Conservation (phyloP, 2,797 vertebrate genomes). For the Sebastes ruberrimus region DNA sequence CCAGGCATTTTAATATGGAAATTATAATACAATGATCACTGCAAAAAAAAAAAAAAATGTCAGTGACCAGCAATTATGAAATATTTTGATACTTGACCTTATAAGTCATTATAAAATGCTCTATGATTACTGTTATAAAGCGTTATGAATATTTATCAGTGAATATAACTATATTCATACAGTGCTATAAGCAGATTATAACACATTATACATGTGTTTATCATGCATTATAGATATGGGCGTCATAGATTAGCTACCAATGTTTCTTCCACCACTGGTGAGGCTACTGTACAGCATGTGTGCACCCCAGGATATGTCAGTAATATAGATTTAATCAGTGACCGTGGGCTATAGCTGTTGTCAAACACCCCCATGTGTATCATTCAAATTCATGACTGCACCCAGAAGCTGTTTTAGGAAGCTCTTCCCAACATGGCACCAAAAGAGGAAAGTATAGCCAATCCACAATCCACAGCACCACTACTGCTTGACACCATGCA, state of each 20-base stretch:
- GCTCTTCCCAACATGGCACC: neutral
- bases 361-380: neutral
- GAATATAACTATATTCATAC: no score
- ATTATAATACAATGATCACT: no score
- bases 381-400: neutral
- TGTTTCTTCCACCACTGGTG: neutral
- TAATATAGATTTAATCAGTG: neutral
- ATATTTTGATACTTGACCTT: no score
- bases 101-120: no score
- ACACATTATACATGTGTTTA: neutral
- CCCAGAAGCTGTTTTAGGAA: neutral
- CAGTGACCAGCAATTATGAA: no score
- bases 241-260: neutral
- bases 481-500: neutral
- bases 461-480: neutral
- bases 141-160: no score
- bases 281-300: neutral
- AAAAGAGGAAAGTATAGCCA: neutral
- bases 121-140: no score
- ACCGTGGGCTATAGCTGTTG: neutral
- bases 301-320: neutral
- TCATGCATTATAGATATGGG: neutral
- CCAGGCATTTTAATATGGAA: no score
- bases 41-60: no score
- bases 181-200: neutral